Base-by-base conservation (phyloP, 2,888 invertebrate genomes). In the Penaeus monodon region DNA sequence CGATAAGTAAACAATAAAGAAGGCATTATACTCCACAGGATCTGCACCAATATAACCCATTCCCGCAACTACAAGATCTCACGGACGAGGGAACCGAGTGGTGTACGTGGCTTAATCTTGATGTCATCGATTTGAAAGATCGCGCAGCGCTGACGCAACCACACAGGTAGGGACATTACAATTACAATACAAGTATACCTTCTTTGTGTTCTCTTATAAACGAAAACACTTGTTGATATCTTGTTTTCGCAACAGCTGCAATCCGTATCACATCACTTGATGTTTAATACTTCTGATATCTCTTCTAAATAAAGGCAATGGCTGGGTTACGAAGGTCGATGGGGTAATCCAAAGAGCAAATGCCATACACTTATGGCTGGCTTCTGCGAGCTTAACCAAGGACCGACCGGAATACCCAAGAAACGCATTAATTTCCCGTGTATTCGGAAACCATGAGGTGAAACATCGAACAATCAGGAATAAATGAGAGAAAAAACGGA, bases 341-440 rank as follows among this genome's bases (percentile, higher is more conserved):
- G 95, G 95, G 95, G 95, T 0, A 95, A 95, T 91, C 94, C 95
- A 0, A 94, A 94, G 90, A 93, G 93, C n/a, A 94, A 94, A 90
- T 95, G 95, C 91, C 87, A 88, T 78, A n/a, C 83, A 14, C 76
- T 85, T n/a, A 29, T 85, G 83, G n/a, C n/a, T 70, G 88, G 88
- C 27, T 81, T 95, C 89, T 95, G 95, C 91, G 94, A 95, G 92
- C 93, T 94, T 84, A 93, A 93, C 20, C 95, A 95, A 90, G 95
- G 95, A n/a, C 95, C 95, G 2, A 93, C 93, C 0, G 95, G 95
- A n/a, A 94, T 95, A 91, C 94, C 95, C 33, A 92, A 93, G 81
- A 94, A 94, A 90, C n/a, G 93, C 79, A 87, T 88, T 14, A 90
- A 91, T 89, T 91, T 91, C 88, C 90, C 89, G 17, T 91, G 91